phyloP scores from a whole-genome alignment of 2,888 invertebrate species.

The Rotaria macrura region DNA sequence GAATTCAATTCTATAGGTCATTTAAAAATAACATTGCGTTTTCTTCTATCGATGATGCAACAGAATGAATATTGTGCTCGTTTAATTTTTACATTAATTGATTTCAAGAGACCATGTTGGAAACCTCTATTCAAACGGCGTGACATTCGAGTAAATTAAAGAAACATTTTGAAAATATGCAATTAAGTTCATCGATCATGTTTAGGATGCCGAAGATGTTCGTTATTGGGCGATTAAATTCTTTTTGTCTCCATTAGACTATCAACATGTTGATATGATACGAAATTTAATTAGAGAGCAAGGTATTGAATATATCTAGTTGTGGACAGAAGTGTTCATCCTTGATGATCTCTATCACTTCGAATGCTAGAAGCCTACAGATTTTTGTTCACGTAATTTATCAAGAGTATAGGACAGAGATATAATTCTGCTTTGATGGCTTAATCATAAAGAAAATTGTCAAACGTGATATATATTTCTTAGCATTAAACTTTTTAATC shows the following conservation, averaged over 20 bases:
- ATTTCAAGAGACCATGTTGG: slow-evolving; percentile 16
- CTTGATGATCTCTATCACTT: too few relatives aligned
- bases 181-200: not conserved
- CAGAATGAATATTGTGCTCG: not conserved
- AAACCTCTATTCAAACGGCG: not conserved
- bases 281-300: not conserved
- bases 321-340: too few relatives aligned
- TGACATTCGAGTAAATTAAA: not conserved
- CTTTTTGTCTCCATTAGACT: too few relatives aligned
- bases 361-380: too few relatives aligned
- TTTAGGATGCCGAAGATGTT: not conserved
- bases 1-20: not conserved
- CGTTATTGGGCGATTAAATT: not conserved
- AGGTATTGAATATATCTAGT: too few relatives aligned
- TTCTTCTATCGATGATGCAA: not conserved
- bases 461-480: too few relatives aligned
- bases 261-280: too few relatives aligned
- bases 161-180: not conserved
- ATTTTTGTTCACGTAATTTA: too few relatives aligned
- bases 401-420: too few relatives aligned
- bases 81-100: not conserved
- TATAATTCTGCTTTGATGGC: too few relatives aligned
- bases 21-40: not conserved
- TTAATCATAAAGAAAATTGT: too few relatives aligned
- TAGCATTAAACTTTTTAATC: too few relatives aligned